These are phyloP conservation scores for Butorides virescens DNA, from an alignment of 2,113 vertebrate genomes.

Conservation along the genomic window DNA sequence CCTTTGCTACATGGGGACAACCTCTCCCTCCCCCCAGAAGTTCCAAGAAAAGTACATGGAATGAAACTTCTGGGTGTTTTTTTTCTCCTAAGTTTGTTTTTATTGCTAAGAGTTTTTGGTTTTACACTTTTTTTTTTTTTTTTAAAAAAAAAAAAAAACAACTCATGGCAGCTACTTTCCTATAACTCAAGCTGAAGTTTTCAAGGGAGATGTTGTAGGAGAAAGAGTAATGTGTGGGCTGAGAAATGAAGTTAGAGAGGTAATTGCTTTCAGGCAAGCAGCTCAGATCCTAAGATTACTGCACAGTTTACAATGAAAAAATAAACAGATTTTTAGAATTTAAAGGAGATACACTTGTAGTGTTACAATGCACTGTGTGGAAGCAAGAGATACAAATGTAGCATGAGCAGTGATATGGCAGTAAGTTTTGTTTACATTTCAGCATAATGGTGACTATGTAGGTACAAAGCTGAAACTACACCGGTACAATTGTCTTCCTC, in stretches of 20 bases:
- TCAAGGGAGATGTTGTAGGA: not conserved
- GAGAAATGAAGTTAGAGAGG: not conserved
- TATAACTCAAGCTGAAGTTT: not conserved
- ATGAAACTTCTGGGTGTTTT: not conserved
- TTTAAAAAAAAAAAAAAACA: not conserved
- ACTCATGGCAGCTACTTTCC: not conserved
- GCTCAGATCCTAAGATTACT: not conserved
- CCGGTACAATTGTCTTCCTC: not conserved
- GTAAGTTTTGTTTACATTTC: not conserved
- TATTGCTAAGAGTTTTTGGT: not conserved
- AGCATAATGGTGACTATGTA: not conserved
- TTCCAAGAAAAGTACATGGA: not conserved
- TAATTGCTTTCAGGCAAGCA: not conserved
- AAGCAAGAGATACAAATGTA: not conserved
- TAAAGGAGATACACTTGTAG: not conserved
- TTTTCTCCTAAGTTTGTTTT: not conserved
- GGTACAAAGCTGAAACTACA: not conserved
- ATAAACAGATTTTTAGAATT: not conserved
- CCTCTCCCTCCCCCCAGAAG: not conserved
- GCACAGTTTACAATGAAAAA: not conserved
- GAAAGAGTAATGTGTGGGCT: not conserved
- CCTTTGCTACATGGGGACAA: not conserved
- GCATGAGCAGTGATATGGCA: not conserved
- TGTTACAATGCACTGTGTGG: fast-evolving
- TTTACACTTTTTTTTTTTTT: not conserved